phyloP scores from a whole-genome alignment of 1,140 invertebrate species.

The Philotrypesis tridentata region DNA sequence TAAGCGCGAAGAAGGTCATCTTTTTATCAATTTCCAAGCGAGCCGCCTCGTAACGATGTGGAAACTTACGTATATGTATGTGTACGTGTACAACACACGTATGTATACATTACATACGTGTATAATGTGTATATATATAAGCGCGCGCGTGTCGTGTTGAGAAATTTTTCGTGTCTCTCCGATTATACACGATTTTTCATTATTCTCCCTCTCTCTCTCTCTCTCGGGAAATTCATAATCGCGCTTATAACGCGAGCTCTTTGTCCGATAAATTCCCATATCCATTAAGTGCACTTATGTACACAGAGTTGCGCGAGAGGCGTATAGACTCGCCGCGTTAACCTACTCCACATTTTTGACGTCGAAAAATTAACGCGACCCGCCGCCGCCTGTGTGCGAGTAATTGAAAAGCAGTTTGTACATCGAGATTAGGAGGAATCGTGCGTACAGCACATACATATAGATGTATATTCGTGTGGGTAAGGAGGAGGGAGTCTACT shows the following conservation, averaged over 20 bases:
- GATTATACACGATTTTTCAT: background rate
- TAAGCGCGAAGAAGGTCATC: slow-evolving; percentile 33
- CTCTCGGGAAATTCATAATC: too few species aligned
- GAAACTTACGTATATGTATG: background rate
- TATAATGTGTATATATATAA: too few species aligned
- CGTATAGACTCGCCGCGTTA: too few species aligned
- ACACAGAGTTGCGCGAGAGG: too few species aligned
- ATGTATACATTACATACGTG: too few species aligned
- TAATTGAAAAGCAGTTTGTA: background rate
- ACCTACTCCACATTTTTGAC: slow-evolving; percentile 10
- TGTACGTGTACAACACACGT: background rate
- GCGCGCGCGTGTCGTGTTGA: too few species aligned
- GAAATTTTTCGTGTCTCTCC: background rate
- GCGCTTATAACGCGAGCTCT: background rate
- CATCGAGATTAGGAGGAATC: too few species aligned
- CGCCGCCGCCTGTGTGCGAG: too few species aligned
- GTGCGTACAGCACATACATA: too few species aligned
- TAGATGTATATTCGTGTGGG: too few species aligned
- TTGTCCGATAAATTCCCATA: slow-evolving; percentile 20
- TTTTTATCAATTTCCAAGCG: slow-evolving; percentile 41
- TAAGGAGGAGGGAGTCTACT: too few species aligned
- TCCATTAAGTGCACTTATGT: background rate
- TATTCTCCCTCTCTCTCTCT: background rate
- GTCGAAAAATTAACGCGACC: background rate
- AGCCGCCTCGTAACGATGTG: background rate